Evolutionary conservation across 2,888 invertebrate species (phyloP).

Genomic region (Caenorhabditis doughertyi): DNA sequence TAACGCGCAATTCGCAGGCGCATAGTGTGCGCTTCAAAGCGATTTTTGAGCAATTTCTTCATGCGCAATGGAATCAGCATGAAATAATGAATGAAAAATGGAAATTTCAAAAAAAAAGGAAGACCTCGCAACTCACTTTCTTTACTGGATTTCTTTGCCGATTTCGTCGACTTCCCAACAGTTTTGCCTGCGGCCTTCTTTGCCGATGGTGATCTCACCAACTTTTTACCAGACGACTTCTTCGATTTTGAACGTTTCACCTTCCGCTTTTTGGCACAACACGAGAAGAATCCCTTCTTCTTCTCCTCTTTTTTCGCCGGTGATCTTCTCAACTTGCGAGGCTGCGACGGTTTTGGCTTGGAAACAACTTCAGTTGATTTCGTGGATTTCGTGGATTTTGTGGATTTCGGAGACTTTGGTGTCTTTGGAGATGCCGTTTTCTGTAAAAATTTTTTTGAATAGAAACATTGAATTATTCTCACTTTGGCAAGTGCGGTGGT

Average conservation of each 20-base stretch:
- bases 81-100: too few relatives aligned
- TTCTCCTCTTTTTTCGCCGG: slow-evolving; percentile 1
- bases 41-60: too few relatives aligned
- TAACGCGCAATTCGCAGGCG: too few relatives aligned
- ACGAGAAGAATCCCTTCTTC: slow-evolving; percentile 35
- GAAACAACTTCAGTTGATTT: background rate
- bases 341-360: background rate
- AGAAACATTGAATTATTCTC: too few relatives aligned
- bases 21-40: too few relatives aligned
- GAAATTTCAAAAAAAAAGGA: too few relatives aligned
- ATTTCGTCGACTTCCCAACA: slow-evolving; percentile 3
- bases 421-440: slow-evolving; percentile 28
- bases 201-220: background rate
- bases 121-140: slow-evolving; percentile 13
- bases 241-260: slow-evolving; percentile 27
- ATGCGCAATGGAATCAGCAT: too few relatives aligned
- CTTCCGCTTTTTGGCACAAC: slow-evolving; percentile 41
- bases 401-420: slow-evolving; percentile 2
- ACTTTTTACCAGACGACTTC: slow-evolving; percentile 11
- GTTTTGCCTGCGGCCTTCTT: slow-evolving; percentile 1
- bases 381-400: slow-evolving; percentile 12
- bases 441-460: too few relatives aligned
- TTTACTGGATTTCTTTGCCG: slow-evolving; percentile 29
- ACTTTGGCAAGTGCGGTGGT: slow-evolving; percentile 44
- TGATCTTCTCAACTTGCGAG: background rate